Evolutionary conservation across 2,888 invertebrate genomes (phyloP), one percentile per base, ranked within the genome.

Genomic region (Andrena praecox): DNA sequence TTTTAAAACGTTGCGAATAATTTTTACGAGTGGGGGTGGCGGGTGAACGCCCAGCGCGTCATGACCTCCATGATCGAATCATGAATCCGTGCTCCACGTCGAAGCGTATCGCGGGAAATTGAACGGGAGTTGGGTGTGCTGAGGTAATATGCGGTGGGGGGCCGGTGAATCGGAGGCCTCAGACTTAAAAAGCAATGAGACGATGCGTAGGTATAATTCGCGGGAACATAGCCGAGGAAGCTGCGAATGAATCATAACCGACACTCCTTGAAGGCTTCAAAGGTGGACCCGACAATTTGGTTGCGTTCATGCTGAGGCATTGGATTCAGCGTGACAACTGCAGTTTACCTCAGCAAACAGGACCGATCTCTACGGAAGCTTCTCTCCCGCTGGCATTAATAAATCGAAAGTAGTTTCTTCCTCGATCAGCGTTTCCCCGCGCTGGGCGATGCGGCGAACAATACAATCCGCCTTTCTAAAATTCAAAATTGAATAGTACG

Each of bases 41-140:
- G 63, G 59, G 60, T 66, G 78, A 78, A 60, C 52, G 70, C 70
- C 70, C 69, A 24, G 42, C 42, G 35, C 66, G 52, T 66, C 70
- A 78, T 66, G 64, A 67, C 66, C 78, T 66, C 67, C 66, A 60
- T 77, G 78, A 80, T 70, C 69, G 77, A 69, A 79, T 70, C 69
- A 77, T 66, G 79, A 79, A 79, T 48, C 20, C 59, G 24, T 62
- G 42, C 52, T 73, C 42, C 24, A 20, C 60, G 50, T 63, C 63
- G 68, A 63, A 69, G 27, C 77, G n/a, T n/a, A 16, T 48, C 60
- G 52, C 29, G 24, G 33, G 35, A 78, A 31, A 67, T 10, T 8
- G 6, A 10, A 35, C 48, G 0, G 31, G 62, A 0, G 60, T 8
- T 31, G 7, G 24, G 71, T 33, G 71, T 42, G 24, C 62, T 67